Evolutionary conservation across 1,140 invertebrate genomes (phyloP), one percentile per base, ranked within the genome.

Genomic region (Drosophila repleta): DNA sequence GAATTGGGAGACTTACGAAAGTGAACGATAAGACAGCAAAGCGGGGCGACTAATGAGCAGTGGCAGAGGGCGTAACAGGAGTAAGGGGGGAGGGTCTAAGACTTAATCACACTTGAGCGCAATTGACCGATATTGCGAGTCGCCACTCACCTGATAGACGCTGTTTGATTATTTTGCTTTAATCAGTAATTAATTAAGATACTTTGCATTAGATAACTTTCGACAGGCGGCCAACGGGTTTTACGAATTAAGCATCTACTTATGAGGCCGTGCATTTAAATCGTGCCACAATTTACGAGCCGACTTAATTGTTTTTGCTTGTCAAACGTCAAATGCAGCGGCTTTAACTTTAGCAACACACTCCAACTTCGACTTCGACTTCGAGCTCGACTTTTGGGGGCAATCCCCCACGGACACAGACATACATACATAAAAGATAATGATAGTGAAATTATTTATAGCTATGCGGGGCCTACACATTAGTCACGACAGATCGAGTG

Each of bases 131-230:
- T 88, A 88, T 88, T 74, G 56, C 61, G 46, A 24, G 20, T 10
- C 63, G 57, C 51, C 64, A 58, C 32, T 79, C 71, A 71, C 70
- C 62, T 79, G 74, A 70, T 85, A 77, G 69, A 43, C 41, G 43
- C 7, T 46, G 37, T 51, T 63, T 74, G 60, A 18, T 77, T 74
- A 60, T 43, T 46, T 52, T 49, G 62, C 46, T 26, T 46, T 68
- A 88, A 88, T 88, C 83, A 83, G 79, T 79, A 79, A 88, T 79
- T 88, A 88, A 88, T 88, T 88, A 88, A 88, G 83, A 88, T 88
- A 88, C 79, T 88, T 88, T 88, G 68, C 56, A 58, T 60, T 79
- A 77, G 79, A 88, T 83, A 74, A 79, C n/a, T 41, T 79, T 65
- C n/a, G 82, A 87, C 82, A 82, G 69, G 48, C 63, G 32, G 35